These are phyloP conservation scores for Marmota flaviventris DNA, from an alignment of 2,113 vertebrate species.

Conservation along the genomic window DNA sequence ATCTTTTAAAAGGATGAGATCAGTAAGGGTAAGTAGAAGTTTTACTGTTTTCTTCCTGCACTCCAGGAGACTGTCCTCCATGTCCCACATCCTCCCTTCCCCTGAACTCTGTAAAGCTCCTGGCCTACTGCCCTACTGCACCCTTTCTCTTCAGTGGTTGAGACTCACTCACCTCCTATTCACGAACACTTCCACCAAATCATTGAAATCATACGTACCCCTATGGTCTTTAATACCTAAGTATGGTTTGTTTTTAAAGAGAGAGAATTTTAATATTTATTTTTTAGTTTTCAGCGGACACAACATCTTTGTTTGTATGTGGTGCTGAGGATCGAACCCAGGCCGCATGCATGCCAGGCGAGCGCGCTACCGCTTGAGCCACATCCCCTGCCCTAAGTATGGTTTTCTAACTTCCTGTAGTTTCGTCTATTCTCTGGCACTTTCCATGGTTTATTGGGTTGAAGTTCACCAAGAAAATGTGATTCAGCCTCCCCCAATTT, in stretches of 20 bases:
- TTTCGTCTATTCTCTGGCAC: slow-evolving; percentile 19
- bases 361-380: too few relatives aligned
- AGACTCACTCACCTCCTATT: slow-evolving; percentile 37
- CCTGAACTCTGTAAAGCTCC: background rate
- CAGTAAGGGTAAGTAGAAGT: background rate
- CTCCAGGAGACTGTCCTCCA: background rate
- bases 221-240: background rate
- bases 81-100: background rate
- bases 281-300: too few relatives aligned
- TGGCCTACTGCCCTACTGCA: background rate
- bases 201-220: background rate
- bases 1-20: background rate
- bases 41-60: background rate
- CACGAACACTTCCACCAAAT: background rate
- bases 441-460: background rate
- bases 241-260: background rate
- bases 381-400: background rate
- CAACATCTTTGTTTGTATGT: too few relatives aligned
- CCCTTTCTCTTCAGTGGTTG: background rate
- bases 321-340: too few relatives aligned
- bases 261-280: too few relatives aligned
- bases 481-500: background rate
- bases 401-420: slow-evolving; percentile 16
- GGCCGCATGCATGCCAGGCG: too few relatives aligned
- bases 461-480: background rate